These are phyloP conservation scores for Callopanchax toddi DNA, from an alignment of 2,113 vertebrate species.

Conservation along the genomic window DNA sequence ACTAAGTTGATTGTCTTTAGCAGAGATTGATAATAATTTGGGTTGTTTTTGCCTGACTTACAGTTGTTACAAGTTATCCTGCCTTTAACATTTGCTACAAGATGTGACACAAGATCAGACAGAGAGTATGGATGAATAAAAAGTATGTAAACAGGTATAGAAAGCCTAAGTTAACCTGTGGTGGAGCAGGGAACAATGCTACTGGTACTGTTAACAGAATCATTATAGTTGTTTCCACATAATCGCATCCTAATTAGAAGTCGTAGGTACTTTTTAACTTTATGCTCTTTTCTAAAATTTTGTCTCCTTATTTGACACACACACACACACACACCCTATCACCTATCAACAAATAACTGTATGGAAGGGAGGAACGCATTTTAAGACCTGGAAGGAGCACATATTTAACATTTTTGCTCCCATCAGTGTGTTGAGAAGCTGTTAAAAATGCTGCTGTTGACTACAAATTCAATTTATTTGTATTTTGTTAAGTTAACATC, in stretches of 20 bases:
- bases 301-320: not conserved
- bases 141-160: not conserved
- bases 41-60: not conserved
- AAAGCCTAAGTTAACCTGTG: not conserved
- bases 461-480: not conserved
- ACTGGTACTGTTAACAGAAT: too few species aligned
- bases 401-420: not conserved
- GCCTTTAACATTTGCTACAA: not conserved
- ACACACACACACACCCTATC: too few species aligned
- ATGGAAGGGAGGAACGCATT: not conserved
- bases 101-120: not conserved
- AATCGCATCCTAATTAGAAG: too few species aligned
- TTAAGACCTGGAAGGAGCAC: not conserved
- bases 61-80: not conserved
- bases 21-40: not conserved
- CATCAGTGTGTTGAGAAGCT: not conserved
- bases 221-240: too few species aligned
- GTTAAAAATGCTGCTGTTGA: not conserved
- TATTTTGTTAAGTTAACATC: not conserved
- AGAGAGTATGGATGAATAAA: not conserved
- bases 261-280: too few species aligned
- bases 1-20: constrained; percentile 3
- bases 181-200: too few species aligned
- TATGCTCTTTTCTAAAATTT: not conserved
- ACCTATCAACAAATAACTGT: not conserved